Evolutionary conservation across 2,888 invertebrate genomes (phyloP), one percentile per base, ranked within the genome.

Genomic region (Trilocha varians): DNA sequence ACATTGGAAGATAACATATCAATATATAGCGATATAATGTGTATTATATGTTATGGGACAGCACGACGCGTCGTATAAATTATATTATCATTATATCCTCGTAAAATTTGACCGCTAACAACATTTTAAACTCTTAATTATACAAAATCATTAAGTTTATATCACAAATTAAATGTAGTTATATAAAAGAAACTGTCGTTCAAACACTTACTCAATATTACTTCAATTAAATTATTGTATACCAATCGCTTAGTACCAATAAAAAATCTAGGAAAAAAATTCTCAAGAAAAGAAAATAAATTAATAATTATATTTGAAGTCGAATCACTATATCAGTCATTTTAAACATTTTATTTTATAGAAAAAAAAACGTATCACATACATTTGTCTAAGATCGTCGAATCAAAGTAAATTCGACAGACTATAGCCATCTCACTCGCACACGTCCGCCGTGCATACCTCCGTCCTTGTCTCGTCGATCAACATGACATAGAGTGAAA

Each of bases 141-240:
- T 69, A 78, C 73, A 82, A 82, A 82, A 80, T 78, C 77, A 80
- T 75, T 69, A 71, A 76, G 6, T 25, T 25, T 74, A 77, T 84
- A 83, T 83, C 84, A 83, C 83, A 83, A 83, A 83, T 69, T 65
- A 80, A 78, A 80, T 71, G 75, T 70, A 65, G 63, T 70, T 68
- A 25, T 11, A 25, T 25, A 9, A 11, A 25, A 25, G 11, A 4
- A 25, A 18, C 5, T 6, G 18, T 18, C 25, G 3, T 25, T 25
- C 25, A 25, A 4, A 25, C 5, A 2, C 1, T 25, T 38, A 18
- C 6, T 32, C 13, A 25, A 3, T 25, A 8, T 25, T 25, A 25
- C 32, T 13, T 38, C 18, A 38, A 13, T 38, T 25, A 6, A 18
- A 25, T 38, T 13, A 16, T 17, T 25, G 25, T 25, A 25, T 5